phyloP scores from a whole-genome alignment of 2,113 vertebrate species.

The Boleophthalmus pectinirostris region DNA sequence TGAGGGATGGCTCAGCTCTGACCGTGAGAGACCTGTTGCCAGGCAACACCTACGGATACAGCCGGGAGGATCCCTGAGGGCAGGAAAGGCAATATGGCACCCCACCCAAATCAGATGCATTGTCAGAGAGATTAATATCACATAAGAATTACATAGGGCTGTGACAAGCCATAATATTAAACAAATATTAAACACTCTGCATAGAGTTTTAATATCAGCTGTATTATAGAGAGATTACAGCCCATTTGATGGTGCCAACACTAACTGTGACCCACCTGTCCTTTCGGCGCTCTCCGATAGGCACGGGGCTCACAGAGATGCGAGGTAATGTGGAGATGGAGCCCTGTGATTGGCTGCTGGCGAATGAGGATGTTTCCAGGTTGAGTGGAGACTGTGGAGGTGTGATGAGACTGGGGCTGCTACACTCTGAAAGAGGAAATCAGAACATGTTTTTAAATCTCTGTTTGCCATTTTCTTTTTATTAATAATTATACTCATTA shows the following conservation, averaged over 20 bases:
- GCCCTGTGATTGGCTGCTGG: constrained; percentile 92
- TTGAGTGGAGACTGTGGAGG: constrained; percentile 95
- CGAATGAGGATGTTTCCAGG: constrained; percentile 88
- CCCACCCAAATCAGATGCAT: constrained; percentile 19
- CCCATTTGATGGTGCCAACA: neutral
- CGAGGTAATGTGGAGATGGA: constrained; percentile 91
- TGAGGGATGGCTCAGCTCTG: constrained; percentile 33
- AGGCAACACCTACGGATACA: constrained; percentile 58
- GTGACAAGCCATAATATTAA: neutral
- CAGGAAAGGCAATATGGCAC: constrained; percentile 23
- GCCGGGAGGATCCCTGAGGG: constrained; percentile 33
- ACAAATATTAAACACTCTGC: neutral
- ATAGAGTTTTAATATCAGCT: neutral
- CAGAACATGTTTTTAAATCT: neutral
- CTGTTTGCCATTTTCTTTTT: no score
- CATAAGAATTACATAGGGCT: neutral
- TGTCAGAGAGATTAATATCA: constrained; percentile 17
- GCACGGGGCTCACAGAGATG: constrained; percentile 90
- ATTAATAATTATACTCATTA: no score
- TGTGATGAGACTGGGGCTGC: constrained; percentile 91
- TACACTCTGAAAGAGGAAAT: constrained; percentile 84
- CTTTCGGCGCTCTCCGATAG: constrained; percentile 89
- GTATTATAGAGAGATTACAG: neutral
- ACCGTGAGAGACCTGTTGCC: constrained; percentile 63
- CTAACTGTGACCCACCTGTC: constrained; percentile 83